Evolutionary conservation across 1,140 invertebrate genomes (phyloP).

Genomic region (Trichonephila clavata): DNA sequence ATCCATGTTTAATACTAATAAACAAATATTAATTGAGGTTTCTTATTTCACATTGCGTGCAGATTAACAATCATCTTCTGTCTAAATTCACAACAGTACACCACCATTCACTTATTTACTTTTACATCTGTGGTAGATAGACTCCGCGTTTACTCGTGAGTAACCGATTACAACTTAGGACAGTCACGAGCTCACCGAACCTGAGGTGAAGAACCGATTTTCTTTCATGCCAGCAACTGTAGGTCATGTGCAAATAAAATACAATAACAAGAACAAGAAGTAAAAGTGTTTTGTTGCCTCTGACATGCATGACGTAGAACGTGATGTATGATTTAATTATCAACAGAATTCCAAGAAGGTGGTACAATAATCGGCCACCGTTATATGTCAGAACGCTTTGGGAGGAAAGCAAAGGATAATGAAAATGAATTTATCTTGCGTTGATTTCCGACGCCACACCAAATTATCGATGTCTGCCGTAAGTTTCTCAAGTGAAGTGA

Average conservation of each 20-base stretch:
- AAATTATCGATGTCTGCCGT: not conserved
- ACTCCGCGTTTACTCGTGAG: not conserved
- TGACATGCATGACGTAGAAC: not conserved
- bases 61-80: not conserved
- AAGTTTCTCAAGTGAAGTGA: not conserved
- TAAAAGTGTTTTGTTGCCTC: not conserved
- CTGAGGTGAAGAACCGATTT: not conserved
- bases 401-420: not conserved
- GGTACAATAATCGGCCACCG: not conserved
- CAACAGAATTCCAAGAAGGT: not conserved
- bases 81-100: not conserved
- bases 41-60: not conserved
- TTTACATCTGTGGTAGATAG: not conserved
- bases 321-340: conserved; percentile 36
- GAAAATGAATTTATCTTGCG: conserved; percentile 12
- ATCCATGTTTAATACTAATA: not conserved
- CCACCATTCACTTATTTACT: not conserved
- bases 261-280: not conserved
- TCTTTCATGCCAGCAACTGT: not conserved
- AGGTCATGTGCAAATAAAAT: not conserved
- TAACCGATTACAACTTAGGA: not conserved
- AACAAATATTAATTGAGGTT: not conserved
- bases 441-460: not conserved
- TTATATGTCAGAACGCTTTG: not conserved
- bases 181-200: not conserved